phyloP scores from a whole-genome alignment of 2,888 invertebrate genomes.

The Scaptomyza tumidula region DNA sequence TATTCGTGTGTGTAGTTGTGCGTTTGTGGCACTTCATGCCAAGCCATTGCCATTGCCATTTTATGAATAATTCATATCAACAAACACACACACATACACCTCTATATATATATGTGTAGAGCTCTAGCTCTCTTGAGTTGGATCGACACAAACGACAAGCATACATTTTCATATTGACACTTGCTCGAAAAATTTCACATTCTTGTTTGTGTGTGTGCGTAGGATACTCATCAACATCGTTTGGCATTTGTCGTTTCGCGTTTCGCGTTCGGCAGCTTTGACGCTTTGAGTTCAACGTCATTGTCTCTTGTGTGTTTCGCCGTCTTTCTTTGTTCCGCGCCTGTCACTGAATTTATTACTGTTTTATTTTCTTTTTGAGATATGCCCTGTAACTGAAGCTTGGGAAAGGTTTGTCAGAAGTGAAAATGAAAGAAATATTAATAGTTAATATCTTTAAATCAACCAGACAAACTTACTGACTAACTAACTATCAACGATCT shows the following conservation, averaged over 20 bases:
- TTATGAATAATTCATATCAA: slow-evolving; percentile 77
- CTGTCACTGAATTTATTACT: too few species aligned
- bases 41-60: slow-evolving; percentile 76
- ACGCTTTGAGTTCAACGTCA: slow-evolving; percentile 36
- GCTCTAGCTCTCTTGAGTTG: slow-evolving; percentile 5
- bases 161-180: slow-evolving; percentile 76
- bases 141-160: slow-evolving; percentile 54
- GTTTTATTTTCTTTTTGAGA: too few species aligned
- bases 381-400: too few species aligned
- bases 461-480: too few species aligned
- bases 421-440: too few species aligned
- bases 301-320: slow-evolving; percentile 49
- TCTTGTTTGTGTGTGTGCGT: slow-evolving; percentile 27
- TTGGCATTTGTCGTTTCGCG: slow-evolving; percentile 1
- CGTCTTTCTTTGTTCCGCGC: slow-evolving; percentile 30
- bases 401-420: too few species aligned
- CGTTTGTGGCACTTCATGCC: slow-evolving; percentile 31
- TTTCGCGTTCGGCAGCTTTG: not conserved
- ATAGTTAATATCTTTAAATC: too few species aligned
- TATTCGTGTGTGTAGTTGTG: slow-evolving; percentile 27
- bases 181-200: slow-evolving; percentile 51
- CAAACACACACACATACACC: slow-evolving; percentile 27
- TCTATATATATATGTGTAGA: slow-evolving; percentile 6
- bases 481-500: too few species aligned
- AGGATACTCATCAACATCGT: slow-evolving; percentile 68